Evolutionary conservation across 64 coral and sea anemone genomes (phyloP).

Genomic region (Pachyseris speciosa): DNA sequence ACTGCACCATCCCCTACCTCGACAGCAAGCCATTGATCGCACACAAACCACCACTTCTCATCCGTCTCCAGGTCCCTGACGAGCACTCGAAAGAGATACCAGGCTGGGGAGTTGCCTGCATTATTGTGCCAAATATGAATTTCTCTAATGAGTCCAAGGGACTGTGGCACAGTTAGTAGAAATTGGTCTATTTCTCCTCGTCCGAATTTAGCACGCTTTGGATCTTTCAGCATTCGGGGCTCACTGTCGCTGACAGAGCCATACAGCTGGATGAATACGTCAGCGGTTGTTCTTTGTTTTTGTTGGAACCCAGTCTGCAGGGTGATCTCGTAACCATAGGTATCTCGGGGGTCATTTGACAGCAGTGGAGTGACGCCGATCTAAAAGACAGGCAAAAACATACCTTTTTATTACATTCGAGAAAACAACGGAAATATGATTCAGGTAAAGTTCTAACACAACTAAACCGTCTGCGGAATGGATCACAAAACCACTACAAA

Average conservation of each 20-base stretch:
- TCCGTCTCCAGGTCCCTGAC: slow-evolving; percentile 83
- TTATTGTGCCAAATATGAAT: slow-evolving; percentile 93
- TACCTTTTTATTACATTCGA: background rate
- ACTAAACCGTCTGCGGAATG: too few species aligned
- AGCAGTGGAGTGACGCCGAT: slow-evolving; percentile 66
- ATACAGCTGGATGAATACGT: slow-evolving; percentile 76
- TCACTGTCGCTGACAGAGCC: slow-evolving; percentile 82
- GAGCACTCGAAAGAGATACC: slow-evolving; percentile 90
- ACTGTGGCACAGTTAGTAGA: slow-evolving; percentile 79
- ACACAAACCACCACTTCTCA: slow-evolving; percentile 87
- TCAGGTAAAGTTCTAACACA: too few species aligned
- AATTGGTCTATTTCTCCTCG: slow-evolving; percentile 81
- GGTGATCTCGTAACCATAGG: slow-evolving; percentile 83
- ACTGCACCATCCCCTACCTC: slow-evolving; percentile 87
- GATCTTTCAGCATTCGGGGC: slow-evolving; percentile 71
- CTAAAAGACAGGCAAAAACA: background rate
- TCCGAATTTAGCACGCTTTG: slow-evolving; percentile 67
- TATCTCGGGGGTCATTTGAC: slow-evolving; percentile 82
- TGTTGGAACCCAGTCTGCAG: slow-evolving; percentile 85
- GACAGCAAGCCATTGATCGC: slow-evolving; percentile 87
- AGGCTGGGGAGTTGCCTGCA: slow-evolving; percentile 66
- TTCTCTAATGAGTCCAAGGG: slow-evolving; percentile 71
- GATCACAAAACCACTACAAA: too few species aligned
- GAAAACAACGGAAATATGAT: too few species aligned
- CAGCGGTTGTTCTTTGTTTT: slow-evolving; percentile 76